Conservation (phyloP, 2,113 vertebrate species). For the Haemorhous mexicanus region DNA sequence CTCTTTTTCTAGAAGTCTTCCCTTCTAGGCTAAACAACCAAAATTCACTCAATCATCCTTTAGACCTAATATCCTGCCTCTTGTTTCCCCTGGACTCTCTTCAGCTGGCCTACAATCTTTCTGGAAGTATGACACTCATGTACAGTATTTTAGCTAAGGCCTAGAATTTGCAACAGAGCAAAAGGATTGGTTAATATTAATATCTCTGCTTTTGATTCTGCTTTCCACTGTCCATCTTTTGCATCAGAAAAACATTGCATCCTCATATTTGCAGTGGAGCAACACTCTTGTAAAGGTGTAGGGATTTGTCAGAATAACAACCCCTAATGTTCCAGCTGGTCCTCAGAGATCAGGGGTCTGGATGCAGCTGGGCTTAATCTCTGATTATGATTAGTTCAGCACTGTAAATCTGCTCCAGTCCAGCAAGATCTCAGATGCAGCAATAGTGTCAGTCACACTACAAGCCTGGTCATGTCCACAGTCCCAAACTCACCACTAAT, state of each 20-base stretch:
- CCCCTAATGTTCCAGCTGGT: neutral
- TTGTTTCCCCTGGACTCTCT: neutral
- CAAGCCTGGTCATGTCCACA: neutral
- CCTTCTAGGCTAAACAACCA: neutral
- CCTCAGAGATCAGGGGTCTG: neutral
- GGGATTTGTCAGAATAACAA: neutral
- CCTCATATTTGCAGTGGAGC: neutral
- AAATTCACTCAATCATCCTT: neutral
- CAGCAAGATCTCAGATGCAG: neutral
- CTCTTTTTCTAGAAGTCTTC: neutral
- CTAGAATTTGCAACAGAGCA: neutral
- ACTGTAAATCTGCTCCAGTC: accelerated
- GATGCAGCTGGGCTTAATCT: neutral
- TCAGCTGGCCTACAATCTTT: neutral
- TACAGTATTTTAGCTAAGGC: neutral
- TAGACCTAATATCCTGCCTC: too few species aligned
- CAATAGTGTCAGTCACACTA: neutral
- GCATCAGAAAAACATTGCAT: neutral
- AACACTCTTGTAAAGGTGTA: neutral
- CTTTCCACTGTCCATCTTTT: neutral
- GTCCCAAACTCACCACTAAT: neutral
- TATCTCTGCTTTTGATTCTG: neutral
- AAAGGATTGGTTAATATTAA: neutral
- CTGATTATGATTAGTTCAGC: neutral
- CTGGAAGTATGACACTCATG: neutral